A percentile compares a stretch with the other conserved stretches of the same genome.
phyloP scores from a whole-genome alignment of 2,888 invertebrate species.

The Andrena fulva region DNA sequence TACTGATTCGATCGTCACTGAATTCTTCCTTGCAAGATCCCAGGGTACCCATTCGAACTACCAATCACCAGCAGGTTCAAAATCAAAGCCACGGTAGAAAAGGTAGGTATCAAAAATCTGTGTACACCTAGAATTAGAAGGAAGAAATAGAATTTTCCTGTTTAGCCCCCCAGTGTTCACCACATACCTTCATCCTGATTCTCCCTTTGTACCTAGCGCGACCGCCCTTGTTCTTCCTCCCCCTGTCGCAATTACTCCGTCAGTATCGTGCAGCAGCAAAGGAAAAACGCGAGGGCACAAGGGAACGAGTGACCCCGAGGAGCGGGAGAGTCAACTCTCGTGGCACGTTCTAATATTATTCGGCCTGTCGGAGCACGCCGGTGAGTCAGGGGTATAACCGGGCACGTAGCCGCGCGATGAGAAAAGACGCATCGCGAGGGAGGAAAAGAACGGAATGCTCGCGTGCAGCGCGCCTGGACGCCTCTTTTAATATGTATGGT shows the following conservation, averaged over 20 bases:
- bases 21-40: too few species aligned
- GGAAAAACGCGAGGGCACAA: conserved; percentile 1
- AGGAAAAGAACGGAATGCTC: conserved; percentile 13
- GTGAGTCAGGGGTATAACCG: conserved; percentile 69
- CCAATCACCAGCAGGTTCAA: too few species aligned
- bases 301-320: conserved; percentile 31
- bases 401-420: conserved; percentile 17
- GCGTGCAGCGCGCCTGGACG: not conserved
- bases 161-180: too few species aligned
- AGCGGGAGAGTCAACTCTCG: conserved; percentile 59
- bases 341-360: conserved; percentile 74
- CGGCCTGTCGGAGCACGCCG: conserved; percentile 48
- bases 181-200: not conserved
- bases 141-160: too few species aligned
- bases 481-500: conserved; percentile 19
- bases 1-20: too few species aligned
- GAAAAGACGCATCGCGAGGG: not conserved
- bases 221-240: not conserved
- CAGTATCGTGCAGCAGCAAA: not conserved
- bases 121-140: too few species aligned
- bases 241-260: conserved; percentile 33
- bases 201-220: not conserved
- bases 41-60: too few species aligned
- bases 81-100: too few species aligned
- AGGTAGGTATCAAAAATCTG: too few species aligned